Base-by-base conservation (phyloP, 2,888 invertebrate genomes). In the Rhamnusium bicolor region DNA sequence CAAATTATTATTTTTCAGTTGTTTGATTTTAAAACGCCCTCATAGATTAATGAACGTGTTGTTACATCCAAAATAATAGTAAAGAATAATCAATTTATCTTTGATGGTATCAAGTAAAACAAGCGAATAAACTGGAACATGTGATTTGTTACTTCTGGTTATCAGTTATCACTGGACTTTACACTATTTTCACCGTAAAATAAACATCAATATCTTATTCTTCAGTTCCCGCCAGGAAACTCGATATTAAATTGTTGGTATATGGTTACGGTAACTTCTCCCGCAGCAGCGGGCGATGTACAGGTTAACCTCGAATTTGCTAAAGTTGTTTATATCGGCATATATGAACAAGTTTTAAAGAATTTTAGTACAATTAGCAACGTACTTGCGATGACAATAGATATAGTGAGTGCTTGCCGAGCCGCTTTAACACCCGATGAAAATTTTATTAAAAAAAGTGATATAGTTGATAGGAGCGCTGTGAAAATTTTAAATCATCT, bases 361-460 rank as follows among this genome's bases (percentile, higher is more conserved):
- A 40, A 0, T 40, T 40, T 40, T 40, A 40, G 40, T 40, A 4
- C n/a, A n/a, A 40, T 40, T n/a, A 40, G 40, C 40, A 5, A 40
- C 40, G n/a, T 40, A 0, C 2, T n/a, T 5, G 40, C n/a, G 40
- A 21, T 16, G 8, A 61, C 21, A 21, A 67, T 67, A 56, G 56
- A 67, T 19, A 56, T 67, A 7, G 67, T 67, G 16, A 67, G 46
- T 27, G 56, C 12, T 3, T 67, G 56, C 19, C 32, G 56, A 8
- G 56, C 56, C 10, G 67, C 21, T 0, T 8, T 67, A 10, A 14
- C 21, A 6, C 67, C 27, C 8, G 12, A 56, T 12, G 27, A 51
- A 51, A 51, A 29, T 24, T 49, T 14, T 7, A 4, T 7, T 12
- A 29, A 49, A 27, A 65, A 51, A 65, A 51, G 18, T 18, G 29